Conservation (phyloP, 2,113 vertebrate genomes). For the Sapajus apella region DNA sequence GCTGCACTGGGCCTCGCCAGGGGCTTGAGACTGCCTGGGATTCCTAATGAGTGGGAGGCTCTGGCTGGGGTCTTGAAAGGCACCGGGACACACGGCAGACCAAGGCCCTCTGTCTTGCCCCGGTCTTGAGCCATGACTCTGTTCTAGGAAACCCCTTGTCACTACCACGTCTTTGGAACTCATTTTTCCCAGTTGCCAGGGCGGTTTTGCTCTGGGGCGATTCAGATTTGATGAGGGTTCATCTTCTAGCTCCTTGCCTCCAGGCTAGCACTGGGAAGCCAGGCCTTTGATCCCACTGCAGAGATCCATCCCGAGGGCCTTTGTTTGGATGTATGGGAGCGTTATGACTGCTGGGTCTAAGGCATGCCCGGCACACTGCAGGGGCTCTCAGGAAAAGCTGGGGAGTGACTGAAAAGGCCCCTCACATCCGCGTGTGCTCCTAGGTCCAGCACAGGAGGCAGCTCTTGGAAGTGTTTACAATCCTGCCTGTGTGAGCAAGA, state of each 20-base stretch:
- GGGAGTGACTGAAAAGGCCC: fast-evolving
- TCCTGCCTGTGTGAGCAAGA: background rate
- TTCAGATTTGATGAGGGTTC: background rate
- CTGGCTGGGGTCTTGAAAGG: background rate
- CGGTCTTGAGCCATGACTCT: background rate
- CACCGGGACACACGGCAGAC: too few relatives aligned
- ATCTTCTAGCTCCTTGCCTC: background rate
- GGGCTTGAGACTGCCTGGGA: fast-evolving
- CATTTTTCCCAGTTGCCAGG: background rate
- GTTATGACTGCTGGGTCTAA: background rate
- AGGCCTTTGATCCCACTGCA: background rate
- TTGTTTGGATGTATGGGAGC: background rate
- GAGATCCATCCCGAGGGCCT: too few relatives aligned
- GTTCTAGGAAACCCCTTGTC: background rate
- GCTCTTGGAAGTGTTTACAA: fast-evolving
- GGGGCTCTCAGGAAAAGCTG: background rate
- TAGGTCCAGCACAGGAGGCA: background rate
- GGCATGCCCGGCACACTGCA: fast-evolving
- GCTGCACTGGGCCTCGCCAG: fast-evolving
- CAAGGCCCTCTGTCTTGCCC: fast-evolving
- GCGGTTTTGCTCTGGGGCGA: background rate
- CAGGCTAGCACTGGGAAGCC: background rate
- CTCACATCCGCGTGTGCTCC: background rate
- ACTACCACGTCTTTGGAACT: background rate
- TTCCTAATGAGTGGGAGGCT: fast-evolving